Evolutionary conservation across 2,113 vertebrate genomes (phyloP).

Genomic region (Gambusia holbrooki): DNA sequence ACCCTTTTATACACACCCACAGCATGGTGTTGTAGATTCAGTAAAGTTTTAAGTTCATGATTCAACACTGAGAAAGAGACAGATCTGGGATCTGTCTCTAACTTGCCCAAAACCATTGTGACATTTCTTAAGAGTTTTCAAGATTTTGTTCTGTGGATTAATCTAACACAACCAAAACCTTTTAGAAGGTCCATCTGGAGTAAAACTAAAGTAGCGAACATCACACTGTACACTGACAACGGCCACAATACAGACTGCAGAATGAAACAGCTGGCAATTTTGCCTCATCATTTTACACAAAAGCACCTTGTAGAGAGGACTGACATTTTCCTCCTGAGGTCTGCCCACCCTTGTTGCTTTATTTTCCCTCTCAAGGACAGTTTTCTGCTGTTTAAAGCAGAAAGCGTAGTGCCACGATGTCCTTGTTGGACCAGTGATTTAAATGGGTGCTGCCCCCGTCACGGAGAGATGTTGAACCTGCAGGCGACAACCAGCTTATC

Average conservation of each 20-base stretch:
- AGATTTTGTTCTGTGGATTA: no score
- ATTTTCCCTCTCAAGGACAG: background rate
- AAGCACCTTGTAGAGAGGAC: background rate
- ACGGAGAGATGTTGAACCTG: background rate
- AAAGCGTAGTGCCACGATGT: background rate
- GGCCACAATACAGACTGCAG: background rate
- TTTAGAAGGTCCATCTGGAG: no score
- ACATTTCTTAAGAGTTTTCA: no score
- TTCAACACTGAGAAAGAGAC: no score
- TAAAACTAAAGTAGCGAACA: no score
- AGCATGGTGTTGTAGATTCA: no score
- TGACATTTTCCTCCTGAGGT: background rate
- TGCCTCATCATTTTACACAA: background rate
- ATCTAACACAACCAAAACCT: no score
- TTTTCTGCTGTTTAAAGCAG: background rate
- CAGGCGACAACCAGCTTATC: conserved; percentile 10
- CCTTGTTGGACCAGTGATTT: conserved; percentile 1
- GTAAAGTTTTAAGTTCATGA: no score
- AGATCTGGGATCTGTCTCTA: no score
- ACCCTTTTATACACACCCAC: no score
- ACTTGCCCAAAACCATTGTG: no score
- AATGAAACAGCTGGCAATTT: background rate
- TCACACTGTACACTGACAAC: background rate
- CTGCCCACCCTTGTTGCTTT: background rate
- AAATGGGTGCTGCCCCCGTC: conserved; percentile 15